phyloP scores from a whole-genome alignment of 2,113 vertebrate genomes.

The Carassius gibelio region DNA sequence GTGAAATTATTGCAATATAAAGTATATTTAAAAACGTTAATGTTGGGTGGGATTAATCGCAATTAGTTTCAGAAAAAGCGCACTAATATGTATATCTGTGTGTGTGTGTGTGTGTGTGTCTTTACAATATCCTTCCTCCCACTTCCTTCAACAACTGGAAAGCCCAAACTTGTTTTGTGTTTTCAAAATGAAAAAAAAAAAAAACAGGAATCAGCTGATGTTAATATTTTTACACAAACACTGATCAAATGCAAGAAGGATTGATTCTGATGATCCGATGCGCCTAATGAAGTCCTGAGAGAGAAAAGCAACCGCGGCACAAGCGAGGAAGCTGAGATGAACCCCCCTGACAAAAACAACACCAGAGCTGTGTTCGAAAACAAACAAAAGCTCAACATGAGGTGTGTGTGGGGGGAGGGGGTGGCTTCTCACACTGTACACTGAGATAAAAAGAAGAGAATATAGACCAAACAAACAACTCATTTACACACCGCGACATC shows the following conservation, averaged over 20 bases:
- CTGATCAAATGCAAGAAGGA: slow-evolving; percentile 43
- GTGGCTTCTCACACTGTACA: neutral
- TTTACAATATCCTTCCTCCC: slow-evolving; percentile 11
- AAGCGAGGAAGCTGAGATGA: slow-evolving; percentile 3
- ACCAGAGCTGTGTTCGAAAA: slow-evolving; percentile 20
- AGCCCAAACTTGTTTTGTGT: neutral
- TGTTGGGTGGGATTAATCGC: too few relatives aligned
- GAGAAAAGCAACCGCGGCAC: neutral
- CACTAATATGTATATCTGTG: too few relatives aligned
- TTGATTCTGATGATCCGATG: slow-evolving; percentile 16
- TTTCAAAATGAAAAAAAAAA: slow-evolving; percentile 23
- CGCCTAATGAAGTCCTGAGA: slow-evolving; percentile 49
- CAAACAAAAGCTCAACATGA: slow-evolving; percentile 44
- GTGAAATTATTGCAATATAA: too few relatives aligned
- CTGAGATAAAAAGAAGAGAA: slow-evolving; percentile 20
- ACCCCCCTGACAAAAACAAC: slow-evolving; percentile 22
- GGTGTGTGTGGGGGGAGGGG: neutral
- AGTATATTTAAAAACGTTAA: too few relatives aligned
- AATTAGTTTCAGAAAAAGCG: too few relatives aligned
- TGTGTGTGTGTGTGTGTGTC: too few relatives aligned
- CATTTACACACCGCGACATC: neutral
- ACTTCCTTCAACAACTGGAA: slow-evolving; percentile 4
- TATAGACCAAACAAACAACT: slow-evolving; percentile 26
- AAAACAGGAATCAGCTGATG: slow-evolving; percentile 1
- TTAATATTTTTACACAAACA: slow-evolving; percentile 18